phyloP scores from a whole-genome alignment of 2,888 invertebrate genomes.

The Priocnemis perturbator region DNA sequence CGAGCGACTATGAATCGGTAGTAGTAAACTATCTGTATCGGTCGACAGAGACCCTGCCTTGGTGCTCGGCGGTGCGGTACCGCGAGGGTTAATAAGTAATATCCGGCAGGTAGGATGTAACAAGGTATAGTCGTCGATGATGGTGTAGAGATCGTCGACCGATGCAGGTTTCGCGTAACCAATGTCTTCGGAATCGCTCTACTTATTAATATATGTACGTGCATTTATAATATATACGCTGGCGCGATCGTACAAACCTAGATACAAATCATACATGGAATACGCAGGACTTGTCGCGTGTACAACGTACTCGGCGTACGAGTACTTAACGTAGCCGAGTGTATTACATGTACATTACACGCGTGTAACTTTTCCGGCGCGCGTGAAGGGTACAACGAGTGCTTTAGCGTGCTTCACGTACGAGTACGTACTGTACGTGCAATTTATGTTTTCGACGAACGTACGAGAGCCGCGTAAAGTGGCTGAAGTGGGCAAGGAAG shows the following conservation, averaged over 20 bases:
- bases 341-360: constrained; percentile 58
- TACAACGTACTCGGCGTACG: constrained; percentile 35
- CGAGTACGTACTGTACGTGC: constrained; percentile 49
- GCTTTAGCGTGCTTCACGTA: constrained; percentile 49
- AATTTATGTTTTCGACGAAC: constrained; percentile 55
- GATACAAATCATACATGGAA: constrained; percentile 3
- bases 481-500: constrained; percentile 26
- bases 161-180: no score
- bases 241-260: neutral
- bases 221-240: neutral
- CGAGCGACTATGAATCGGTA: no score
- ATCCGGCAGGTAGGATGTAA: no score
- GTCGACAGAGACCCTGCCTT: no score
- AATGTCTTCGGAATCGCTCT: no score
- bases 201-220: neutral
- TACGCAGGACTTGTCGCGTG: constrained; percentile 16
- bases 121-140: no score
- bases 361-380: constrained; percentile 55
- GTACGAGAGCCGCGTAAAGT: constrained; percentile 37
- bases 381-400: constrained; percentile 53
- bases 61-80: no score
- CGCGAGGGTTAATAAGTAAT: no score
- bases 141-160: no score
- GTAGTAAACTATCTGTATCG: no score
- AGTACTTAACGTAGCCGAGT: constrained; percentile 48